Percentiles rank a stretch among this genome's conserved stretches.
phyloP scores from a whole-genome alignment of 1,140 invertebrate species.

The Diabrotica undecimpunctata region DNA sequence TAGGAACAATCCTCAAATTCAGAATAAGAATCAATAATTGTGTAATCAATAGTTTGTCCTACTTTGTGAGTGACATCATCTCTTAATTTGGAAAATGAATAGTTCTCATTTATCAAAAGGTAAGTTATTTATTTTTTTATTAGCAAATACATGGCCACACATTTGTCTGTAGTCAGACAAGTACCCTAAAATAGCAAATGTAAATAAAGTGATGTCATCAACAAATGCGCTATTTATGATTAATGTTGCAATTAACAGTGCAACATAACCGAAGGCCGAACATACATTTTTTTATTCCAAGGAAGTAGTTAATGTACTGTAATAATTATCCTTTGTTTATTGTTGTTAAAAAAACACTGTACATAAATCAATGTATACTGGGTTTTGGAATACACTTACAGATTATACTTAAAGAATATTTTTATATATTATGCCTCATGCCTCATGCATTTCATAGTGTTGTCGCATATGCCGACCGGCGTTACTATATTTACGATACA shows the following conservation, averaged over 20 bases:
- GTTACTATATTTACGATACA: too few relatives aligned
- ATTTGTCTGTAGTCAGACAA: not conserved
- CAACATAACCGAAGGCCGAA: not conserved
- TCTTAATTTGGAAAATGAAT: constrained; percentile 16
- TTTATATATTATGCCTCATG: too few relatives aligned
- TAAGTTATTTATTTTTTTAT: constrained; percentile 8
- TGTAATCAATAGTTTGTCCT: constrained; percentile 4
- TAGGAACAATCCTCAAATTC: not conserved
- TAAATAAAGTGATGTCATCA: constrained; percentile 9
- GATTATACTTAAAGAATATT: too few relatives aligned
- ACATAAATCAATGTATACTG: too few relatives aligned
- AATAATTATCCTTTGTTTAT: too few relatives aligned
- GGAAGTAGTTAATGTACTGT: too few relatives aligned
- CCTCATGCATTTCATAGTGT: too few relatives aligned
- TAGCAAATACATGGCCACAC: not conserved
- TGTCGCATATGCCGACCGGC: too few relatives aligned
- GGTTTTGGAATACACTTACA: too few relatives aligned
- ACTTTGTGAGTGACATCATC: not conserved
- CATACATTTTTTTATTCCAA: too few relatives aligned
- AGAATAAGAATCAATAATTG: constrained; percentile 15
- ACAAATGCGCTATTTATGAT: not conserved
- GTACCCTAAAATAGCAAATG: constrained; percentile 7
- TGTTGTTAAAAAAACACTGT: too few relatives aligned
- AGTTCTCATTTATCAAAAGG: constrained; percentile 25
- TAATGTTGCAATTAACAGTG: not conserved